Evolutionary conservation across 2,797 vertebrate genomes (phyloP), one percentile per base, ranked within the genome.

Genomic region (Manis pentadactyla): DNA sequence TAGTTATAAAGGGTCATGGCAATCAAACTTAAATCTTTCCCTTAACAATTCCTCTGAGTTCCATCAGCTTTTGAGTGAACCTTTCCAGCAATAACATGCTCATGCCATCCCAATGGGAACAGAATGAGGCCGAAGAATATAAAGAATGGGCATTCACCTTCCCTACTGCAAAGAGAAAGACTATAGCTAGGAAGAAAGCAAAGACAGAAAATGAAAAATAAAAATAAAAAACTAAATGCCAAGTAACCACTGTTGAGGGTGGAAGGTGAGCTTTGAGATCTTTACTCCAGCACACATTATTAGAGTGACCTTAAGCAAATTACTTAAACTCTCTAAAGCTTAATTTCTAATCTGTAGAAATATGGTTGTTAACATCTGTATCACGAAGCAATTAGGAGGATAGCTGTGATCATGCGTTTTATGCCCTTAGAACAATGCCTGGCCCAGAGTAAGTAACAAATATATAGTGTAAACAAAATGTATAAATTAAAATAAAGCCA

Each of bases 401-500:
- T 7, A 92, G 69, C 21, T 74, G 29, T 55, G 29, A 61, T 37
- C 2, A 61, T 15, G 4, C n/a, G 34, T 34, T 69, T 3, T 59
- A 49, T 55, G 49, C 11, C 68, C n/a, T 79, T 69, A 84, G 87
- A 90, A 73, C n/a, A 79, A 84, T 61, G 25, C 7, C 57, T 74
- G 46, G 14, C 42, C 59, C n/a, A 61, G 51, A 82, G 29, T 7
- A 78, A 31, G 37, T 39, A 90, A 77, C 57, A 71, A 84, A 19
- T 17, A 19, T 11, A 46, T 12, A 46, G 12, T 46, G 46, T 46
- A 46, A 46, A 46, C 46, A 46, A 46, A 46, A 46, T 46, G 4
- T 19, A 51, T 57, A 88, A 79, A 89, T 34, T 49, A 87, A 94
- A 89, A 91, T 73, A 74, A 87, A 94, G n/a, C 34, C n/a, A 6